phyloP scores from a whole-genome alignment of 2,797 vertebrate genomes.

The Capromys pilorides region DNA sequence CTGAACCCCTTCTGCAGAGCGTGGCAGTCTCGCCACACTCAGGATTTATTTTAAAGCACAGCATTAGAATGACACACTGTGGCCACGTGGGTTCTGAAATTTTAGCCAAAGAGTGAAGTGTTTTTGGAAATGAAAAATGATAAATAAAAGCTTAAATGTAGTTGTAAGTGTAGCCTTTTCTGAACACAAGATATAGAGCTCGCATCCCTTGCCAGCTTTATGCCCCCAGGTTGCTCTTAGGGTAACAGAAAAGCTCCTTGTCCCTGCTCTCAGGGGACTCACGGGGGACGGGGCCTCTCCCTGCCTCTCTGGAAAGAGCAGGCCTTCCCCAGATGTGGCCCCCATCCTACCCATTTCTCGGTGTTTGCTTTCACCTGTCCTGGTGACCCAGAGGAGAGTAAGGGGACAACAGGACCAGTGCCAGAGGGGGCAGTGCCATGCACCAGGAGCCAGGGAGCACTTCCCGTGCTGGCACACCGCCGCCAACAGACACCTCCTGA shows the following conservation, averaged over 20 bases:
- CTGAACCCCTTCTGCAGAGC: background rate
- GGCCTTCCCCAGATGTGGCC: background rate
- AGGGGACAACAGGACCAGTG: background rate
- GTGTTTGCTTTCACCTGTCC: background rate
- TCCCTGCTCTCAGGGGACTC: background rate
- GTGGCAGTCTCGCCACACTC: background rate
- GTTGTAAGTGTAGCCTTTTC: constrained; percentile 49
- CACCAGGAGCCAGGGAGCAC: rapidly evolving
- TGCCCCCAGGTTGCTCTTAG: constrained; percentile 7
- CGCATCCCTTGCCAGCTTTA: constrained; percentile 8
- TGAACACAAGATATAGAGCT: background rate
- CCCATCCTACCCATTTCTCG: background rate
- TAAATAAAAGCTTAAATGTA: constrained; percentile 55
- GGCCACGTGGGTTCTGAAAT: constrained; percentile 22
- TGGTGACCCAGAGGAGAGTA: background rate
- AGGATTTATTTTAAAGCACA: background rate
- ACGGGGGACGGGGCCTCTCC: background rate
- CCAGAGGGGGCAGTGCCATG: background rate
- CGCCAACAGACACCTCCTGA: background rate
- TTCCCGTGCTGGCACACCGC: background rate
- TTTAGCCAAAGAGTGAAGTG: background rate
- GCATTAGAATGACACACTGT: constrained; percentile 37
- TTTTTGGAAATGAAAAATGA: constrained; percentile 52
- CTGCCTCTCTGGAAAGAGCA: background rate
- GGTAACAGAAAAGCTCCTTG: background rate